Evolutionary conservation across 2,888 invertebrate genomes (phyloP).

Genomic region (Apamea monoglypha): DNA sequence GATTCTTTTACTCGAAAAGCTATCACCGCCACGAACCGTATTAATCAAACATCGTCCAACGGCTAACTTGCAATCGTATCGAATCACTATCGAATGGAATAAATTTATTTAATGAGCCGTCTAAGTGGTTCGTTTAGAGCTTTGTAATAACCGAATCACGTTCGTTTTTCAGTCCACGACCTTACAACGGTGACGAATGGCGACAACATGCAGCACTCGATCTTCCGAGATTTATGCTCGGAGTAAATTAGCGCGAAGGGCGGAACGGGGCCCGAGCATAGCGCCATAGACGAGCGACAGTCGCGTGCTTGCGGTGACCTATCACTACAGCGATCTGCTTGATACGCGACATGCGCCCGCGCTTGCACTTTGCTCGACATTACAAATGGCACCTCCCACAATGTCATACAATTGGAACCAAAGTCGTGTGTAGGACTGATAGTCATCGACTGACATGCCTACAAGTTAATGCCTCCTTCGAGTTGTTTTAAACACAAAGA

Average conservation of each 20-base stretch:
- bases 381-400: constrained; percentile 83
- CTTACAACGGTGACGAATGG: constrained; percentile 81
- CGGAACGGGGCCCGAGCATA: constrained; percentile 74
- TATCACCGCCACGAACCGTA: constrained; percentile 71
- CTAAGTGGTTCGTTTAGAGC: constrained; percentile 83
- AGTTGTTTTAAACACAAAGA: constrained; percentile 31
- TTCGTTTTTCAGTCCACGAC: constrained; percentile 82
- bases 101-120: constrained; percentile 86
- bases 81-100: constrained; percentile 84
- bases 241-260: constrained; percentile 80
- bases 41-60: constrained; percentile 80
- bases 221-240: constrained; percentile 78
- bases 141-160: constrained; percentile 86
- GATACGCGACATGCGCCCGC: constrained; percentile 76
- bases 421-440: constrained; percentile 71
- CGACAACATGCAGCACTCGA: constrained; percentile 75
- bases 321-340: constrained; percentile 77
- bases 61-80: constrained; percentile 83
- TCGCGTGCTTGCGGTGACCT: constrained; percentile 78
- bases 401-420: constrained; percentile 74
- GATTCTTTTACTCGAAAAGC: constrained; percentile 69
- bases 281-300: constrained; percentile 68
- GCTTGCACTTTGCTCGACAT: constrained; percentile 78
- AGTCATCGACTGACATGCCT: constrained; percentile 68
- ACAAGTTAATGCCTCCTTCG: constrained; percentile 56